These are phyloP conservation scores for Rhamphomyia laevipes DNA, from an alignment of 2,888 invertebrate genomes.

Conservation along the genomic window DNA sequence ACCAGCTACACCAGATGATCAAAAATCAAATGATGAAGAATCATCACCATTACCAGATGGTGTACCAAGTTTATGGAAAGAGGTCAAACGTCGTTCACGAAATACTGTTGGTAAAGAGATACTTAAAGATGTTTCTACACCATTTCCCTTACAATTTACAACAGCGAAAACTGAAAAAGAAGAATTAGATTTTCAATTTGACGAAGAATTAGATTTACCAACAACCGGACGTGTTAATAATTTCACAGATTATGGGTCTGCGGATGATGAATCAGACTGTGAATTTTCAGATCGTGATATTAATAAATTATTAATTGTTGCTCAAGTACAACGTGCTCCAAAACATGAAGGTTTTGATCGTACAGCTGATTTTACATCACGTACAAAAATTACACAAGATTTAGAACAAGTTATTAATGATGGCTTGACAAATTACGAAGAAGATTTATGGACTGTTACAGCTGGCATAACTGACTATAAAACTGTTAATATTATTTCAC, in stretches of 20 bases:
- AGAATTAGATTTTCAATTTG: slow-evolving; percentile 92
- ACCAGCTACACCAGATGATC: slow-evolving; percentile 52
- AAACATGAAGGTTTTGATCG: slow-evolving; percentile 86
- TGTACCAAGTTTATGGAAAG: slow-evolving; percentile 34
- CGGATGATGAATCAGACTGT: slow-evolving; percentile 71
- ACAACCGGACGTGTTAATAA: slow-evolving; percentile 63
- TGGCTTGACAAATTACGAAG: slow-evolving; percentile 92
- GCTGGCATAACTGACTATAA: slow-evolving; percentile 53
- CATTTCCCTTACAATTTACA: slow-evolving; percentile 17
- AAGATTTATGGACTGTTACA: slow-evolving; percentile 71
- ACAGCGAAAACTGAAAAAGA: slow-evolving; percentile 47
- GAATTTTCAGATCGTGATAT: slow-evolving; percentile 89
- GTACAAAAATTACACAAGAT: slow-evolving; percentile 91
- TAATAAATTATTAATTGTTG: slow-evolving; percentile 88
- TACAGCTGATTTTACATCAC: slow-evolving; percentile 76
- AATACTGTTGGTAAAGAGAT: slow-evolving; percentile 25
- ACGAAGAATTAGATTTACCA: slow-evolving; percentile 81
- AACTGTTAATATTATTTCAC: slow-evolving; percentile 78
- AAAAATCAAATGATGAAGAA: slow-evolving; percentile 17
- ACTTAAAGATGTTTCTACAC: slow-evolving; percentile 1
- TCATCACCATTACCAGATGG: slow-evolving; percentile 18
- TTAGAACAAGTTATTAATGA: slow-evolving; percentile 92
- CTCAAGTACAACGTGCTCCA: slow-evolving; percentile 57
- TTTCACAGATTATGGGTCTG: slow-evolving; percentile 67
- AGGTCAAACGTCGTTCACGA: slow-evolving; percentile 50